These are phyloP conservation scores for Drosophila willistoni DNA, from an alignment of 1,140 invertebrate species.

Conservation along the genomic window DNA sequence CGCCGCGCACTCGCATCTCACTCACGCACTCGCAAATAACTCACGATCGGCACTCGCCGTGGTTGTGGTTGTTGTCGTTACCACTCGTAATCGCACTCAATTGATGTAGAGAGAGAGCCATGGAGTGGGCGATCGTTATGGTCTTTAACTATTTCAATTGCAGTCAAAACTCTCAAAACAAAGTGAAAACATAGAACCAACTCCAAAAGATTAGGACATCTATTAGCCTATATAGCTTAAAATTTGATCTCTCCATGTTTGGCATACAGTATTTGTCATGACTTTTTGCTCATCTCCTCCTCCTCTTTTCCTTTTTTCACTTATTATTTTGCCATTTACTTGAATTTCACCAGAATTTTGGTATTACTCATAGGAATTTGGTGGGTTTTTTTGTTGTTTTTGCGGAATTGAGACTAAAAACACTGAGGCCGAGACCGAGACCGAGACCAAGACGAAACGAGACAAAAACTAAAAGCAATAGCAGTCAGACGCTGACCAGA, in stretches of 20 bases:
- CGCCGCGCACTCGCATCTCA: conserved; percentile 15
- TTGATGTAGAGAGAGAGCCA: conserved; percentile 20
- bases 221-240: not conserved
- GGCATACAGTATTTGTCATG: conserved; percentile 46
- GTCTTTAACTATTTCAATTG: too few relatives aligned
- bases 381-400: conserved; percentile 51
- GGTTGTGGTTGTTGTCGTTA: too few relatives aligned
- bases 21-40: conserved; percentile 19
- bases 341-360: conserved; percentile 77
- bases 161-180: not conserved
- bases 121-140: too few relatives aligned
- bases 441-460: conserved; percentile 10
- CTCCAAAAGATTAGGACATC: not conserved
- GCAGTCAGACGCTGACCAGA: conserved; percentile 35
- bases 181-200: not conserved
- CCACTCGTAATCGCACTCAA: conserved; percentile 25
- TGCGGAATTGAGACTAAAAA: conserved; percentile 10
- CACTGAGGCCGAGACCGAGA: conserved; percentile 31
- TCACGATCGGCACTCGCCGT: not conserved
- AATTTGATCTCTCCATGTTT: not conserved
- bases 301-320: conserved; percentile 19
- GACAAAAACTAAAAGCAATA: too few relatives aligned
- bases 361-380: conserved; percentile 73
- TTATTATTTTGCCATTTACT: conserved; percentile 24
- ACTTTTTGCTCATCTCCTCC: not conserved